Percentiles rank a stretch among this genome's conserved stretches.
These are phyloP conservation scores for Pediacus dermestoides DNA, from an alignment of 2,888 invertebrate species.

Conservation along the genomic window DNA sequence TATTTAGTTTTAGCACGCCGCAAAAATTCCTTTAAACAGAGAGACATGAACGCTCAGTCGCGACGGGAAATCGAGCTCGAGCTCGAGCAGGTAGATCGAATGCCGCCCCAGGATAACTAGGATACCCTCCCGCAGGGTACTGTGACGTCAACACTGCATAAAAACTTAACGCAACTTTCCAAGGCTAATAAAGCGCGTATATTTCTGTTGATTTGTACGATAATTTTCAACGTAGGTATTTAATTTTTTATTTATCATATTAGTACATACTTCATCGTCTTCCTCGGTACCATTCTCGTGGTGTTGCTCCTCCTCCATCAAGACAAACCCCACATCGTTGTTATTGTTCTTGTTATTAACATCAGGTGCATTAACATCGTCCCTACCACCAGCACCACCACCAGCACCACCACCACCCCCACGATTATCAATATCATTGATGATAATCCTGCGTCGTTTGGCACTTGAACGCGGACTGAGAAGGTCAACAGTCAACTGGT, in stretches of 20 bases:
- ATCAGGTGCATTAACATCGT: constrained; percentile 34
- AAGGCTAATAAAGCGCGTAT: too few relatives aligned
- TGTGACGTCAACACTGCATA: too few relatives aligned
- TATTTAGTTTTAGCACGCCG: too few relatives aligned
- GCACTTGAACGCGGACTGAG: constrained; percentile 38
- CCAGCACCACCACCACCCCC: constrained; percentile 31
- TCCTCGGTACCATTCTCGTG: constrained; percentile 42
- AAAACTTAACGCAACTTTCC: too few relatives aligned
- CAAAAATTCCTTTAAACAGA: too few relatives aligned
- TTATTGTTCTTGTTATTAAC: constrained; percentile 44
- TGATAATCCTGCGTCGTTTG: constrained; percentile 41
- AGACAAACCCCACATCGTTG: constrained; percentile 51
- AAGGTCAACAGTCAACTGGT: constrained; percentile 47
- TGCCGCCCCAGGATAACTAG: constrained; percentile 48
- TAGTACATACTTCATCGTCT: constrained; percentile 45
- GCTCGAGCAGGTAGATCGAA: constrained; percentile 33
- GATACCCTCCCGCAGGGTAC: constrained; percentile 49
- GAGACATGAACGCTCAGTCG: constrained; percentile 36
- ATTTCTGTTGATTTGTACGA: constrained; percentile 2
- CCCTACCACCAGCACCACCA: constrained; percentile 18
- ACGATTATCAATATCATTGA: constrained; percentile 32
- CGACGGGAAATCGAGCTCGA: constrained; percentile 31
- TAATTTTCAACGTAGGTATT: constrained; percentile 14
- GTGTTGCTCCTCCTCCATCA: constrained; percentile 47
- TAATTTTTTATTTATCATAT: too few relatives aligned